Base-by-base conservation (phyloP, 2,797 vertebrate genomes). In the Cacajao melanocephalus region DNA sequence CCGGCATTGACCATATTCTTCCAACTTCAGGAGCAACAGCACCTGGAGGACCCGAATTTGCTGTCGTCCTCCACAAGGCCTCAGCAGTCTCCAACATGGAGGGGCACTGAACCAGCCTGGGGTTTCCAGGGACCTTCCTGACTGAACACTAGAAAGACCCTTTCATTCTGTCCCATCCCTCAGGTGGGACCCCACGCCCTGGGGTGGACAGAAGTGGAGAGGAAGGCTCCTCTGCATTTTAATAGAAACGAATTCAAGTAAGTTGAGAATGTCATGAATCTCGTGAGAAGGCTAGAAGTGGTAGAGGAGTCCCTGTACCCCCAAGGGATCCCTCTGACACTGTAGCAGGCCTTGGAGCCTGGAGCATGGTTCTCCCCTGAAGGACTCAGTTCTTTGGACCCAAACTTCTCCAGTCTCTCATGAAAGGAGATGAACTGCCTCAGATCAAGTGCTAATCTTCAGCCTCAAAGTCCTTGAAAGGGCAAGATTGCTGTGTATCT, bases 101-200 rank as follows among this genome's bases (percentile, higher is more conserved):
- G 48, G 0, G 50, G 57, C 7, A 1, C 39, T 0, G 3, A 41
- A 41, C 52, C 81, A 73, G 55, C n/a, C 50, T 33, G 78, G 26
- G 26, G 48, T 30, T 93, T 93, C 78, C 46, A 30, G 93, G 78
- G 28, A 64, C 57, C n/a, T 80, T 70, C 78, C 88, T n/a, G 48
- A 61, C 36, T 28, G 12, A 44, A 67, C 61, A 67, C 33, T 67
- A 17, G 64, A 67, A 67, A 93, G 67, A 78, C 70, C 36, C 79
- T 85, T 87, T 90, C 41, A 15, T 55, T 24, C 33, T 39, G 6
- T 80, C 86, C 86, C 26, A 30, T 52, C 15, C 33, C 36, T 58
- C 26, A 64, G 58, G 58, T 83, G 19, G 17, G 78, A 52, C 52
- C 52, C 2, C 3, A 0, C 1, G 1, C 1, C 2, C 57, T 13